Evolutionary conservation across 2,797 vertebrate species (phyloP).

Genomic region (Sebastolobus altivelis): DNA sequence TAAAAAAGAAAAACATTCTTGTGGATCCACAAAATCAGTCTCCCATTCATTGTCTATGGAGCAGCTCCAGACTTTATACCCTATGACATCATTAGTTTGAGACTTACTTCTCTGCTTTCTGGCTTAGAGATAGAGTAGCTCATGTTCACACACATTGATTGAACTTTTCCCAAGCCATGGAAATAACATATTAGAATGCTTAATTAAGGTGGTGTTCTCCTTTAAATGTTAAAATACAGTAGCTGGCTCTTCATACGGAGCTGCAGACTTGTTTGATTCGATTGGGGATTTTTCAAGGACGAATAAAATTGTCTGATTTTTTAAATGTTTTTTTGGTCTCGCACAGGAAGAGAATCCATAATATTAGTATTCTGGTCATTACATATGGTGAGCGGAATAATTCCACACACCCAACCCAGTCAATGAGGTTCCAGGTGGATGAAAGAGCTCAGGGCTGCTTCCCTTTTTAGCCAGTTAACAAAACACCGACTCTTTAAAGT

Average conservation of each 20-base stretch:
- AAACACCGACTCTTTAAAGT: conserved; percentile 64
- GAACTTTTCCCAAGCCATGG: neutral
- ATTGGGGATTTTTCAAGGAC: neutral
- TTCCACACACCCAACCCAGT: conserved; percentile 2
- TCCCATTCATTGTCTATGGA: too few relatives aligned
- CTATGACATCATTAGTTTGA: neutral
- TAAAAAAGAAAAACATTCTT: too few relatives aligned
- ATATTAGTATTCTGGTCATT: neutral
- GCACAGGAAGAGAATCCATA: neutral
- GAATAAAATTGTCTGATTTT: neutral
- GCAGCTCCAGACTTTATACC: neutral
- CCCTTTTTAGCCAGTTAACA: conserved; percentile 71
- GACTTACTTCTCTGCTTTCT: too few relatives aligned
- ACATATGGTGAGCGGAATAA: neutral
- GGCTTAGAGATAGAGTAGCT: neutral
- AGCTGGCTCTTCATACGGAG: neutral
- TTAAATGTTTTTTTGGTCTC: neutral
- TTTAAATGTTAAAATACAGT: neutral
- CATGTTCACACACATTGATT: neutral
- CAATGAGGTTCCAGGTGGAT: conserved; percentile 25
- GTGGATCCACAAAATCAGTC: too few relatives aligned
- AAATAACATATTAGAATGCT: neutral
- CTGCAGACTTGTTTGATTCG: neutral
- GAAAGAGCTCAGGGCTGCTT: conserved; percentile 32
- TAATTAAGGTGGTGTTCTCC: neutral